Percentiles rank a stretch among this genome's conserved stretches.
Evolutionary conservation across 2,797 vertebrate species (phyloP).

Genomic region (Sphenopsis melanotis): DNA sequence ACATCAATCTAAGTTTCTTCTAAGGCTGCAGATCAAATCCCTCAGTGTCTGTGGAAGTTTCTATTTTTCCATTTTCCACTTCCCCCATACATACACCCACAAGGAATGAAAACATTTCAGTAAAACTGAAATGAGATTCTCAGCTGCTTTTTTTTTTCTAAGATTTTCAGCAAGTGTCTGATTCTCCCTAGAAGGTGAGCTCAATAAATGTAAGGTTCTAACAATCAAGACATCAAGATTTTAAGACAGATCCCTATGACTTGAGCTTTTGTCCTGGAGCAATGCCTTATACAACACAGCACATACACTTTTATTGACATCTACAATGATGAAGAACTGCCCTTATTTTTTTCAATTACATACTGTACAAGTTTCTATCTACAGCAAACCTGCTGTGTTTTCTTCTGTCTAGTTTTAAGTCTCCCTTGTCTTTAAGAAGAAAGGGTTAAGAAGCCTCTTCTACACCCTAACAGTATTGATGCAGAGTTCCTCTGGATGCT

Average conservation of each 20-base stretch:
- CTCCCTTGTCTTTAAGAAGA: background rate
- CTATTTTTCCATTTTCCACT: background rate
- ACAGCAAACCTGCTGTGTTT: background rate
- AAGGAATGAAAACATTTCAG: background rate
- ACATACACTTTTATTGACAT: background rate
- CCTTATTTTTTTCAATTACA: background rate
- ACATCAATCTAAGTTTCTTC: background rate
- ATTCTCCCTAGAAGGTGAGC: background rate
- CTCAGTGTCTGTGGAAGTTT: background rate
- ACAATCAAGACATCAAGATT: background rate
- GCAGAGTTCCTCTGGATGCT: background rate
- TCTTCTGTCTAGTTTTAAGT: background rate
- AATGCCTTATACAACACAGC: background rate
- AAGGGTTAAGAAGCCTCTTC: background rate
- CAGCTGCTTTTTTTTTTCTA: background rate
- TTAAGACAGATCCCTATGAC: background rate
- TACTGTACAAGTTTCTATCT: background rate
- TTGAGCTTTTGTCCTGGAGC: background rate
- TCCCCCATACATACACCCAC: background rate
- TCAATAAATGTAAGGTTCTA: background rate
- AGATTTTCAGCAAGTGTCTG: background rate
- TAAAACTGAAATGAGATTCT: background rate
- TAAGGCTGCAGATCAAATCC: background rate
- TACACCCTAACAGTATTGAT: background rate
- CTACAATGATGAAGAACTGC: background rate